phyloP scores from a whole-genome alignment of 2,888 invertebrate genomes.

The Melanophora roralis region DNA sequence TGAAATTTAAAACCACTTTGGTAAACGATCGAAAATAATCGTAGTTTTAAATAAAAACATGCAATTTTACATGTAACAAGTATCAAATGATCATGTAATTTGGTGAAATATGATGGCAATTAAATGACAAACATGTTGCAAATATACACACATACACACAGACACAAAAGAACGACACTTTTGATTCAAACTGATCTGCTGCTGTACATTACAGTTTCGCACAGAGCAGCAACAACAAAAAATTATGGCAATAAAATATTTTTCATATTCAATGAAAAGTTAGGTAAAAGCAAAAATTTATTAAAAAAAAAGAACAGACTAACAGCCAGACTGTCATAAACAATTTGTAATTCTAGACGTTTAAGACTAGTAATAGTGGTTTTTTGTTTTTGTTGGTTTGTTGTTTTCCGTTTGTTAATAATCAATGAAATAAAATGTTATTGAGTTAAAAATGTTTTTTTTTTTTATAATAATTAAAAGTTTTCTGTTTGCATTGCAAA shows the following conservation, averaged over 20 bases:
- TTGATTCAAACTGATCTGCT: not conserved
- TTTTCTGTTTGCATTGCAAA: not conserved
- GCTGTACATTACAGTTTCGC: not conserved
- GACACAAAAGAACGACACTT: too few relatives aligned
- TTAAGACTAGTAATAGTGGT: not conserved
- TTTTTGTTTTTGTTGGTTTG: not conserved
- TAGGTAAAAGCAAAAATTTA: constrained; percentile 9
- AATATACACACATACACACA: too few relatives aligned
- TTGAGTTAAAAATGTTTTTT: constrained; percentile 6
- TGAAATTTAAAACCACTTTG: constrained; percentile 56
- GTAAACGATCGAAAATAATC: constrained; percentile 53
- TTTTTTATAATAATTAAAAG: too few relatives aligned
- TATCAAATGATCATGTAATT: constrained; percentile 61
- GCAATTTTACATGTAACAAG: constrained; percentile 57
- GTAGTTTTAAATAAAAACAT: constrained; percentile 54
- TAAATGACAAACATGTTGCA: constrained; percentile 9
- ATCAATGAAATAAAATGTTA: constrained; percentile 11
- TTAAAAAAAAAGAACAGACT: not conserved
- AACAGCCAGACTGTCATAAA: constrained; percentile 1
- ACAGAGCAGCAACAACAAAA: not conserved
- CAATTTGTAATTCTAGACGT: constrained; percentile 28
- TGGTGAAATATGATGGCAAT: constrained; percentile 46
- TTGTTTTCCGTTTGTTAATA: not conserved
- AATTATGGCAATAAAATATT: not conserved
- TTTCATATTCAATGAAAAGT: not conserved